These are phyloP conservation scores for Eilema griseolum DNA, from an alignment of 2,888 invertebrate species.

Conservation along the genomic window DNA sequence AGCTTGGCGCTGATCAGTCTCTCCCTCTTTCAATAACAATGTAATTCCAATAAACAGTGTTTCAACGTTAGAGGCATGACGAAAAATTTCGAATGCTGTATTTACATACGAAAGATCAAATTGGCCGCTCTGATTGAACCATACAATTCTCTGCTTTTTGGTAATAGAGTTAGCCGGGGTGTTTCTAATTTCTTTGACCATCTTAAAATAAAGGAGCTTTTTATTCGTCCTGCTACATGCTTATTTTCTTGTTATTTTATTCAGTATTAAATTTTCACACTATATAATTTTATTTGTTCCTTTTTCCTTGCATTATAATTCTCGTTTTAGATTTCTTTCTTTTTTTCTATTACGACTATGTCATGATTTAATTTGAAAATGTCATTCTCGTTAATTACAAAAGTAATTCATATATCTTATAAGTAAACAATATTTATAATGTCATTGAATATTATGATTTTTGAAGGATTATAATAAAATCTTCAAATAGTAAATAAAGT, in stretches of 20 bases:
- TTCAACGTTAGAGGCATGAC: conserved; percentile 41
- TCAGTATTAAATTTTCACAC: neutral
- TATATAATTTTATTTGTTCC: neutral
- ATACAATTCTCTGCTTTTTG: conserved; percentile 41
- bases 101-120: conserved; percentile 83
- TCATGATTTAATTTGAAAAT: no score
- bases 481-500: no score
- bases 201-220: neutral
- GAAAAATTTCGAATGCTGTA: conserved; percentile 71
- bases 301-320: no score
- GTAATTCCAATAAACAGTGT: conserved; percentile 47
- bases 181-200: neutral
- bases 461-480: no score
- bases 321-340: no score
- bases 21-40: conserved; percentile 41
- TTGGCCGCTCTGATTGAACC: conserved; percentile 81
- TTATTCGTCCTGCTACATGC: no score
- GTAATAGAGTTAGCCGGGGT: neutral
- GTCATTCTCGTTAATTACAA: no score
- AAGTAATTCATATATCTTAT: no score
- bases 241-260: neutral
- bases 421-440: no score
- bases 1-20: conserved; percentile 40
- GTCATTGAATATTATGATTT: no score
- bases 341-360: no score